A percentile compares a stretch with the other conserved stretches of the same genome.
phyloP scores from a whole-genome alignment of 2,113 vertebrate genomes.

The Muntiacus muntjak region DNA sequence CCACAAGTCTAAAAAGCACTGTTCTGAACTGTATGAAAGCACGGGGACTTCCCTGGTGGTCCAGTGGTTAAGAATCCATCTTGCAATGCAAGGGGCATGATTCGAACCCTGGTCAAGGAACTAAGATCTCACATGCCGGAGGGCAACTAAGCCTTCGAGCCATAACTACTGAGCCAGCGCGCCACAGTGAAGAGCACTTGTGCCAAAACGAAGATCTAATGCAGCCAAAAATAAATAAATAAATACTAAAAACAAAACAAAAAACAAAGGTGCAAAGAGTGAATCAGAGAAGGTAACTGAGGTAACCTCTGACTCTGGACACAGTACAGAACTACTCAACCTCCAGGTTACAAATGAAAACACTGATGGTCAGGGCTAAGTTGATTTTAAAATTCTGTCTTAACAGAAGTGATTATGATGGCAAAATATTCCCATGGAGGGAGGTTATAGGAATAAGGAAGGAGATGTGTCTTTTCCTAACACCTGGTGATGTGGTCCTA shows the following conservation, averaged over 20 bases:
- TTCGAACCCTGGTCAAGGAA: not conserved
- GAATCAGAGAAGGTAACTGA: not conserved
- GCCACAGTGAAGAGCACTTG: not conserved
- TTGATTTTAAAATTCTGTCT: not conserved
- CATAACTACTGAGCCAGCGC: accelerated
- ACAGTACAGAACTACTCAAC: not conserved
- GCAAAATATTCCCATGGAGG: not conserved
- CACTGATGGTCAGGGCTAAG: not conserved
- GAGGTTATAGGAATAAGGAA: not conserved
- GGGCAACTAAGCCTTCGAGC: not conserved
- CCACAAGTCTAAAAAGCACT: not conserved
- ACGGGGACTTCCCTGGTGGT: not conserved
- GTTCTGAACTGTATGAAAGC: not conserved
- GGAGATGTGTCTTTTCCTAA: not conserved
- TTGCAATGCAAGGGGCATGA: not conserved
- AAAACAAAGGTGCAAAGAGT: not conserved
- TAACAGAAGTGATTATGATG: not conserved
- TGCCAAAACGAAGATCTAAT: not conserved
- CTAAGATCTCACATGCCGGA: not conserved
- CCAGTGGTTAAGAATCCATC: not conserved
- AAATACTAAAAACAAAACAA: not conserved
- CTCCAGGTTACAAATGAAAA: not conserved
- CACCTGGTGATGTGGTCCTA: not conserved
- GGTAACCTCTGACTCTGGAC: not conserved
- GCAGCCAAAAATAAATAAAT: not conserved